Evolutionary conservation across 2,888 invertebrate species (phyloP), one percentile per base, ranked within the genome.

Genomic region (Xestoiulus laeticollis): DNA sequence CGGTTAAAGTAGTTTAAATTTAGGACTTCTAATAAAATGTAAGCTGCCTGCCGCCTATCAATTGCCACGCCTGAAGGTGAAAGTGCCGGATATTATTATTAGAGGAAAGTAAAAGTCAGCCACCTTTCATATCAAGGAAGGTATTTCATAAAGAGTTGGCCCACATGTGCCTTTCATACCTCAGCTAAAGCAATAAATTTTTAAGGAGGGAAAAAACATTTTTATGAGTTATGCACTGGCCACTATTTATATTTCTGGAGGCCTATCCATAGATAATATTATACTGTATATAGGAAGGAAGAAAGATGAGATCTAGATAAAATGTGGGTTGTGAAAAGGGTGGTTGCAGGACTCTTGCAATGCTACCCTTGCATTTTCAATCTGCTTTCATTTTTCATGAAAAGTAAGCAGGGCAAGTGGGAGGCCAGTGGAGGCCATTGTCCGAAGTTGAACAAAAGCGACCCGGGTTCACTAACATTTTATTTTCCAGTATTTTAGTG

Each of bases 61-160:
- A 78, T 78, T 30, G 78, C 78, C 78, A 78, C 78, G 78, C 78
- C 78, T 32, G 78, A 78, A 78, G 78, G 78, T 78, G 78, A 78
- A 78, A 78, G 78, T 78, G 78, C 78, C 78, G 78, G 78, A 78
- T 78, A 78, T 78, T 78, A 78, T 78, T 78, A 78, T 30, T 78
- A 78, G 78, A 78, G 78, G 78, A 78, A 78, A 78, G 78, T 30
- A 78, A 78, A 78, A 78, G 78, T 78, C 78, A 78, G 78, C 30
- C 68, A 68, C 78, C 78, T 78, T 78, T 78, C 30, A 78, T 78
- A 30, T 78, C 78, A 16, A 78, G 78, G 78, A 78, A 78, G 78
- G 78, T 26, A 78, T 78, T 78, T 30, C 78, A 12, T 78, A 30
- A n/a, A 78, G 26, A 26, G 78, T 78, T 78, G 78, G 78, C 78